phyloP scores from a whole-genome alignment of 2,113 vertebrate genomes.

The Lepus timidus region DNA sequence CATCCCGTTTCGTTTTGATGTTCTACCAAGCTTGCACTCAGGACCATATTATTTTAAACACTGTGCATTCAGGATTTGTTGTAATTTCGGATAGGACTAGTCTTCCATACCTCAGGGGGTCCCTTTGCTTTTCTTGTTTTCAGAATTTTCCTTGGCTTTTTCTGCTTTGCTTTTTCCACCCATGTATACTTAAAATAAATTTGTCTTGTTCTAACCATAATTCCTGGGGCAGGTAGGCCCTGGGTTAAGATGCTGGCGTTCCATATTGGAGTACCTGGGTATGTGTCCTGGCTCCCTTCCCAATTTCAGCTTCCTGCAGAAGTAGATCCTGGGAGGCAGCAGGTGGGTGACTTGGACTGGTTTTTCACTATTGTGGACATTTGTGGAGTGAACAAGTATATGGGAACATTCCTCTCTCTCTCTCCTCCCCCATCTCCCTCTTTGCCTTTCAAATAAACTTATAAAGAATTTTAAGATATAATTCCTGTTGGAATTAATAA shows the following conservation, averaged over 20 bases:
- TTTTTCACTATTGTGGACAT: too few species aligned
- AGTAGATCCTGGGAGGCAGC: too few species aligned
- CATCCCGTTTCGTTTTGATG: not conserved
- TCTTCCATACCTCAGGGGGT: not conserved
- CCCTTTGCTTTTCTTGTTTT: not conserved
- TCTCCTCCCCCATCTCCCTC: too few species aligned
- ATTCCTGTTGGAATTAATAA: not conserved
- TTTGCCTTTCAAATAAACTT: too few species aligned
- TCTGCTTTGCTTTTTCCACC: not conserved
- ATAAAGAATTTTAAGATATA: not conserved
- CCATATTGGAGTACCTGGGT: too few species aligned
- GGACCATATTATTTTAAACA: constrained; percentile 40
- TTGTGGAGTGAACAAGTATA: too few species aligned
- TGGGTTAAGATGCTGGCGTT: too few species aligned
- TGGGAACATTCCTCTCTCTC: too few species aligned
- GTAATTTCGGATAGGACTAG: constrained; percentile 11
- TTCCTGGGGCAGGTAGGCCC: too few species aligned
- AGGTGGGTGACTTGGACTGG: too few species aligned
- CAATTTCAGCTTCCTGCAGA: too few species aligned
- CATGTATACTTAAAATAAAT: constrained; percentile 40
- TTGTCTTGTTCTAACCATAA: not conserved
- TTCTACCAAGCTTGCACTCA: not conserved
- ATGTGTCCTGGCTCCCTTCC: too few species aligned
- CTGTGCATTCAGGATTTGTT: constrained; percentile 24
- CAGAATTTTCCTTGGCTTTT: constrained; percentile 42